Percentiles rank a stretch among this genome's conserved stretches.
These are phyloP conservation scores for Sinonovacula constricta DNA, from an alignment of 1,140 invertebrate species.

Conservation along the genomic window DNA sequence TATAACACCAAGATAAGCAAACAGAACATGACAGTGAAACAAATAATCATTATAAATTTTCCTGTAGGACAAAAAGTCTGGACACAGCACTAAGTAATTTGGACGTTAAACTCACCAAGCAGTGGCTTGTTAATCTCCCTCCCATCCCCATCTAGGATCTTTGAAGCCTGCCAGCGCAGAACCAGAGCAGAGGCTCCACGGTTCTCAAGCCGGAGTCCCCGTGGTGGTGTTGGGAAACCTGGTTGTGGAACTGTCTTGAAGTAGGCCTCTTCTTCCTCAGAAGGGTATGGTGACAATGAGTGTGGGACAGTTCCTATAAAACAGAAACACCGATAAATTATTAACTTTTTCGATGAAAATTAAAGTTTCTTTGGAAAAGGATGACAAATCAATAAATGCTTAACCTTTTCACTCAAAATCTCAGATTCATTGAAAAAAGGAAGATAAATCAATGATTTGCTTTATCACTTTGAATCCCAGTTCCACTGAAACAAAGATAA, in stretches of 20 bases:
- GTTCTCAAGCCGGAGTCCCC: constrained; percentile 56
- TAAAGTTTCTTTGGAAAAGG: no score
- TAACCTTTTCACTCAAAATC: background rate
- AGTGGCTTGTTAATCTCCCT: constrained; percentile 50
- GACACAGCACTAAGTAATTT: no score
- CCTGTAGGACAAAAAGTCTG: no score
- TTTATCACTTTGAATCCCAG: no score
- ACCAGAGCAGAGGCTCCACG: constrained; percentile 57
- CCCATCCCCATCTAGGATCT: constrained; percentile 46
- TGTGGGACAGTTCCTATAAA: constrained; percentile 60
- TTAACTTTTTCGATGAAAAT: no score
- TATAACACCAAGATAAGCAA: no score
- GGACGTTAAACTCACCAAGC: constrained; percentile 54
- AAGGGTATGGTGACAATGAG: constrained; percentile 64
- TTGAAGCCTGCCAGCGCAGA: constrained; percentile 64
- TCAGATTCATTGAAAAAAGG: background rate
- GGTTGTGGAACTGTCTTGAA: constrained; percentile 57
- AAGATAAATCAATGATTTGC: constrained; percentile 2
- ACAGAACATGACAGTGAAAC: no score
- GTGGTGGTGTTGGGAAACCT: constrained; percentile 66
- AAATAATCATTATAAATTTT: no score
- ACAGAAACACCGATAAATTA: background rate
- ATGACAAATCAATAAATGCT: constrained; percentile 1
- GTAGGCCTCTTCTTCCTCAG: constrained; percentile 61
- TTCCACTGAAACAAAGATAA: no score